Evolutionary conservation across 1,140 invertebrate genomes (phyloP), one percentile per base, ranked within the genome.

Genomic region (Plodia interpunctella): DNA sequence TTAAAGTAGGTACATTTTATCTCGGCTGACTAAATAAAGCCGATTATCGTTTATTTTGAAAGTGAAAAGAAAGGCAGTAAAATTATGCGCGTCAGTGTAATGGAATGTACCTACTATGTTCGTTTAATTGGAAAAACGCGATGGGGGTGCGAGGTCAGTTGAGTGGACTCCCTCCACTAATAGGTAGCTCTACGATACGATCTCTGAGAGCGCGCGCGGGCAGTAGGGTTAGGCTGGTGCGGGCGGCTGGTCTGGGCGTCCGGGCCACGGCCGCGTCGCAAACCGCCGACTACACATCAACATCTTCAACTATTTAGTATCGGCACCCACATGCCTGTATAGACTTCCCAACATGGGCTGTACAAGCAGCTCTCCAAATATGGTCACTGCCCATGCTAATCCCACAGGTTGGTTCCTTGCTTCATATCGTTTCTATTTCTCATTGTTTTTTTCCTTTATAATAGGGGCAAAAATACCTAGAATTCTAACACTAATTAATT

Each of bases 71-170:
- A 70, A 72, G 70, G 57, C 63, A 60, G 61, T 65, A 62, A 61
- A 61, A 63, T 64, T 65, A 68, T 68, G 65, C 67, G 72, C 79
- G 77, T 80, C 78, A 82, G 77, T 66, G 77, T 80, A 73, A 68
- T 80, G 74, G 82, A 88, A 85, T 85, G 78, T 78, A 81, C n/a
- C n/a, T n/a, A n/a, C 74, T 82, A 78, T 72, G 82, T 78, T 74
- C 68, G 73, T 82, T 89, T 87, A 82, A 84, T 89, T 87, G 78
- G 80, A 87, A 87, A 87, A 89, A 87, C 81, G 83, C 82, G 79
- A 86, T 78, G 85, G 84, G 84, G 87, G 82, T 83, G 84, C 84
- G 83, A 87, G 84, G 83, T 89, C 87, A 80, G 74, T 71, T 76
- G 74, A 81, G 80, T 78, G 79, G 74, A 76, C 73, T 77, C 72